Base-by-base conservation (phyloP, 2,888 invertebrate genomes). In the Tenthredo amoena region DNA sequence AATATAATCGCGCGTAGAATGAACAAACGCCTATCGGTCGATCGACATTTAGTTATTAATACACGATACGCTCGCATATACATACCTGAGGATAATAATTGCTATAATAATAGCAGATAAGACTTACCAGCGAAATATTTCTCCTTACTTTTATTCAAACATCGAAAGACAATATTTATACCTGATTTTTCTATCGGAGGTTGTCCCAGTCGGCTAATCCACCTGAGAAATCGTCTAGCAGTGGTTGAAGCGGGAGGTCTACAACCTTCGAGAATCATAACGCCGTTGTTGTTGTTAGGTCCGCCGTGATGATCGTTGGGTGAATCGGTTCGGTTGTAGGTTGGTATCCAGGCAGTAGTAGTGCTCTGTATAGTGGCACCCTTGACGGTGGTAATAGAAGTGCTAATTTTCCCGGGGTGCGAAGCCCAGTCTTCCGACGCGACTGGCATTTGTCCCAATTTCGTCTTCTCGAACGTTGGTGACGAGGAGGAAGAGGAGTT, bases 171-270 rank as follows among this genome's bases (percentile, higher is more conserved):
- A 10, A 18, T 26, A 26, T 47, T 7, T 90, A 92, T 91, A 92
- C 94, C 94, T 92, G 94, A 94, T 89, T 95, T 95, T 89, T 94
- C 94, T 87, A 94, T 94, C 50, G 94, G 94, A 86, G 95, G 95
- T 84, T 95, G 94, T 76, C 95, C 94, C 50, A 95, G 92, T 87
- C 94, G 94, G 72, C 94, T 94, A 89, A 95, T 94, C 95, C 95
- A 95, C 89, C 94, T 93, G 87, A 95, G 93, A 89, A 95, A 95
- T 86, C 95, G 92, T 87, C 95, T 94, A 15, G 95, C 94, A 10
- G 94, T 94, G 43, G 94, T 94, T 26, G 93, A 92, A 40, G 91
- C 90, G 31, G 92, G 91, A 26, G 91, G 91, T 85, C 92, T 89
- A 85, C 92, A 92, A 62, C 91, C 92, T 26, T 92, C 92, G 86